A percentile compares a stretch with the other conserved stretches of the same genome.
Evolutionary conservation across 2,888 invertebrate genomes (phyloP).

Genomic region (Epinotia ramella): DNA sequence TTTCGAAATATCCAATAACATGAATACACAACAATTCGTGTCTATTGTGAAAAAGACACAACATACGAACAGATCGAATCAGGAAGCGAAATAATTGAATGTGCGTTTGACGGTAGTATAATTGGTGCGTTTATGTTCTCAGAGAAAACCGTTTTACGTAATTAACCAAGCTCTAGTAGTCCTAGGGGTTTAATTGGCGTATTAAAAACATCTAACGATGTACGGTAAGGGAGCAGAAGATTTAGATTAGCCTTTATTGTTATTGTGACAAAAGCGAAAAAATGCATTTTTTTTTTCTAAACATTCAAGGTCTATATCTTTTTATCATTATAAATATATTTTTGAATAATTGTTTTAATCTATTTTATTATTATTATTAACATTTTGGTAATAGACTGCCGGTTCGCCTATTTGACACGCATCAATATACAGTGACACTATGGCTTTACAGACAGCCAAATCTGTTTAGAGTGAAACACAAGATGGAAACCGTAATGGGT

Average conservation of each 20-base stretch:
- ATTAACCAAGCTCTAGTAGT: constrained; percentile 21
- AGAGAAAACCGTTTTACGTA: constrained; percentile 31
- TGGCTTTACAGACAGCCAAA: neutral
- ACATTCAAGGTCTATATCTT: too few species aligned
- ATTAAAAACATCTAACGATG: neutral
- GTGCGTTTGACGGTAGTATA: neutral
- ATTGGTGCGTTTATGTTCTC: constrained; percentile 9
- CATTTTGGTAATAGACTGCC: neutral
- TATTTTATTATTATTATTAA: neutral
- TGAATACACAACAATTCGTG: too few species aligned
- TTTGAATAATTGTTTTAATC: too few species aligned
- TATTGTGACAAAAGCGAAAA: neutral
- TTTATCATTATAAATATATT: too few species aligned
- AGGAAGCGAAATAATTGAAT: neutral
- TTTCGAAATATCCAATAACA: too few species aligned
- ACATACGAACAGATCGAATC: neutral
- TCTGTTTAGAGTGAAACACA: too few species aligned
- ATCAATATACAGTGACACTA: neutral
- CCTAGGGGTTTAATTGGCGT: constrained; percentile 29
- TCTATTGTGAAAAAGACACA: too few species aligned
- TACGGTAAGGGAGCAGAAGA: neutral
- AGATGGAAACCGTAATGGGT: too few species aligned
- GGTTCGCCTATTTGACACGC: neutral
- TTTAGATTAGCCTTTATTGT: neutral
- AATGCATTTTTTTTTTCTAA: too few species aligned